Evolutionary conservation across 2,888 invertebrate genomes (phyloP).

Genomic region (Salticus scenicus): DNA sequence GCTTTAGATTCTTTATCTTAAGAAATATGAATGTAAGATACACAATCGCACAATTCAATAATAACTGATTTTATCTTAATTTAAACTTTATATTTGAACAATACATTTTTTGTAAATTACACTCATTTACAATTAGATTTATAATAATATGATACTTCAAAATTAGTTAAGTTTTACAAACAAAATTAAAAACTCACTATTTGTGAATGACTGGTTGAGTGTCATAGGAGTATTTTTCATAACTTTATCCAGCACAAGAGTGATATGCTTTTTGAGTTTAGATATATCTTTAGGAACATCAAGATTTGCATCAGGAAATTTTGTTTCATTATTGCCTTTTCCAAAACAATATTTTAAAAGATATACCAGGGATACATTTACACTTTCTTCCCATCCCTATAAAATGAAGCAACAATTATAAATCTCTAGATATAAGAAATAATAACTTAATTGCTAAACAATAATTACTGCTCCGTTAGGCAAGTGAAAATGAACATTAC

Average conservation of each 20-base stretch:
- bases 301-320: constrained; percentile 60
- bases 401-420: not conserved
- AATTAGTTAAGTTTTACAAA: no score
- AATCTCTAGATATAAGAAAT: not conserved
- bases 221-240: constrained; percentile 46
- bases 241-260: constrained; percentile 61
- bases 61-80: no score
- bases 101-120: no score
- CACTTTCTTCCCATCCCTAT: constrained; percentile 88
- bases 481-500: no score
- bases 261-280: constrained; percentile 68
- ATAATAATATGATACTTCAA: no score
- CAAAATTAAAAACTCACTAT: constrained; percentile 18
- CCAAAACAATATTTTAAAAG: constrained; percentile 79
- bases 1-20: no score
- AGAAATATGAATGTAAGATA: no score
- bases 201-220: constrained; percentile 23
- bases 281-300: constrained; percentile 67
- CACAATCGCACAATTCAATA: no score
- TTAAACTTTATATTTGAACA: no score
- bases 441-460: not conserved
- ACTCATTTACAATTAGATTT: no score
- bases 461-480: no score
- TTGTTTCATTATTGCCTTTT: constrained; percentile 45
- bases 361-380: constrained; percentile 82